phyloP scores from a whole-genome alignment of 1,140 invertebrate genomes.

The Penaeus chinensis region DNA sequence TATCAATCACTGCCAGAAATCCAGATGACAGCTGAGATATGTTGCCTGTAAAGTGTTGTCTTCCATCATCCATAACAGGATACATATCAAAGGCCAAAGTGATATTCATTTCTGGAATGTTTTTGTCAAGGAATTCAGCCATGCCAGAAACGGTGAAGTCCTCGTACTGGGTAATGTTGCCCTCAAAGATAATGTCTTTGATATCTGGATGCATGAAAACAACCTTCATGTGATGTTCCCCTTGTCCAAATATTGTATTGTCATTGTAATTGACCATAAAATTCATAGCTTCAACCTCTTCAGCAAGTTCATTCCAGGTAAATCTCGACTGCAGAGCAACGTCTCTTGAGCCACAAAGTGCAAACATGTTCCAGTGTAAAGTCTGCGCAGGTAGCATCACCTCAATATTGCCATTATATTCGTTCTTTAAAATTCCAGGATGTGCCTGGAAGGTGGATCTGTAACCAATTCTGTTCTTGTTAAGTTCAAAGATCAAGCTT shows the following conservation, averaged over 20 bases:
- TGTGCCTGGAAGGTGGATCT: conserved; percentile 1
- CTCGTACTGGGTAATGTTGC: background rate
- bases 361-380: conserved; percentile 17
- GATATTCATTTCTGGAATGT: conserved; percentile 38
- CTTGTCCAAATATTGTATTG: conserved; percentile 23
- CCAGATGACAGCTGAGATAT: conserved; percentile 36
- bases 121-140: conserved; percentile 43
- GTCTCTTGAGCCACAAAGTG: background rate
- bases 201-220: conserved; percentile 43
- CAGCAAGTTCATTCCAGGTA: conserved; percentile 46
- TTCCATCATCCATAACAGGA: background rate
- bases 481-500: conserved; percentile 32
- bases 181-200: conserved; percentile 27
- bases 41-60: conserved; percentile 7
- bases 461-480: conserved; percentile 35
- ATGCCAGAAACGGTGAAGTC: conserved; percentile 24
- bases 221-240: conserved; percentile 23
- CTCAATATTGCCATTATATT: conserved; percentile 20
- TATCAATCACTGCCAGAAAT: background rate
- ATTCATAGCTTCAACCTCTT: conserved; percentile 19
- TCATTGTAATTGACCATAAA: conserved; percentile 39
- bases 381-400: conserved; percentile 7
- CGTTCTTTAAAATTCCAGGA: conserved; percentile 12
- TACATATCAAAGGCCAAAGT: background rate
- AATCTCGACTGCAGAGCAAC: conserved; percentile 23